phyloP scores from a whole-genome alignment of 2,797 vertebrate species.

The Platalea minor region DNA sequence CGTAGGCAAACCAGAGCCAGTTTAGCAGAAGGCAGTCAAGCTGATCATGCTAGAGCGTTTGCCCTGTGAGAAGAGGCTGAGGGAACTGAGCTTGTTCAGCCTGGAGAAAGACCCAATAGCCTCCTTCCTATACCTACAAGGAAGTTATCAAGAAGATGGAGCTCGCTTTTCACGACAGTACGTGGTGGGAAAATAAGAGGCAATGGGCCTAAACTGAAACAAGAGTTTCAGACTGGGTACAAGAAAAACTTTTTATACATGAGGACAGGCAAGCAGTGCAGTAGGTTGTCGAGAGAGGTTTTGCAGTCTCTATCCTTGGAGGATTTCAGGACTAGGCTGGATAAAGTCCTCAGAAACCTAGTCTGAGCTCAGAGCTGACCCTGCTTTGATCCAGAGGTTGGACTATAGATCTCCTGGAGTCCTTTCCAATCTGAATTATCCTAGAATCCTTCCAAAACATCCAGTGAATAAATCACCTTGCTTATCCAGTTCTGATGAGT shows the following conservation, averaged over 20 bases:
- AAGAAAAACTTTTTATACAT: neutral
- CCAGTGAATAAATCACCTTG: neutral
- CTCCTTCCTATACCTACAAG: neutral
- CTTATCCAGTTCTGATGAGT: neutral
- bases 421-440: neutral
- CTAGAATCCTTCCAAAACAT: neutral
- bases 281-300: neutral
- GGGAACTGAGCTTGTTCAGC: neutral
- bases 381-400: neutral
- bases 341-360: neutral
- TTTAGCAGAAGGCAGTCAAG: neutral
- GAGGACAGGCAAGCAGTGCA: neutral
- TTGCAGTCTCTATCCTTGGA: neutral
- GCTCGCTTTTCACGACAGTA: neutral
- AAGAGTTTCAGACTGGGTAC: neutral
- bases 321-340: neutral
- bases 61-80: neutral
- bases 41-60: neutral
- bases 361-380: neutral
- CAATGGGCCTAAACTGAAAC: neutral
- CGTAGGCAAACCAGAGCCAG: neutral
- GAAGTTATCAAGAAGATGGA: neutral
- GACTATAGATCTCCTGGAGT: neutral
- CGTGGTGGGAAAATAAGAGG: neutral
- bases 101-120: neutral